Evolutionary conservation across 2,888 invertebrate genomes (phyloP).

Genomic region (Rhabditoides inermis): DNA sequence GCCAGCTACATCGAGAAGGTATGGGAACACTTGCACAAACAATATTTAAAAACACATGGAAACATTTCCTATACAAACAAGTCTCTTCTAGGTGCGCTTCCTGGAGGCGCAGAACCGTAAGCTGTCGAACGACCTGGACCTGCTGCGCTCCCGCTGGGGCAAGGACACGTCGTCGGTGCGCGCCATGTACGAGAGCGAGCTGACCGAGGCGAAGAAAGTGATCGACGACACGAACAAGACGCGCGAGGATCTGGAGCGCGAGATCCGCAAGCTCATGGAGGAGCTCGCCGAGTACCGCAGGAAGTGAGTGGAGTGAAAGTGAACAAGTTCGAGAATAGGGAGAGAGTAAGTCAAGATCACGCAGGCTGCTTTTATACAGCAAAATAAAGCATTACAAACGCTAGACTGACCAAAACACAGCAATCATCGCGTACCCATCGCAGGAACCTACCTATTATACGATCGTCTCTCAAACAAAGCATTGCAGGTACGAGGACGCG

Average conservation of each 20-base stretch:
- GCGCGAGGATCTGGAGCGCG: conserved; percentile 25
- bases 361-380: too few relatives aligned
- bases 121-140: conserved; percentile 42
- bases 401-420: too few relatives aligned
- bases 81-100: conserved; percentile 31
- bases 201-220: conserved; percentile 32
- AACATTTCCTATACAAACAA: too few relatives aligned
- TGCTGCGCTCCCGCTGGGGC: conserved; percentile 30
- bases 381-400: too few relatives aligned
- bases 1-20: conserved; percentile 58
- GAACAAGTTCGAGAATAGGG: conserved; percentile 8
- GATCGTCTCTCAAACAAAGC: too few relatives aligned
- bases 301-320: conserved; percentile 20
- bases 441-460: too few relatives aligned
- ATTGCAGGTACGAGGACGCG: conserved; percentile 50
- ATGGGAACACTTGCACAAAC: neutral
- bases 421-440: too few relatives aligned
- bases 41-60: neutral
- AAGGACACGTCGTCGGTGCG: conserved; percentile 27
- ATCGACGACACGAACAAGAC: conserved; percentile 24
- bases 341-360: neutral
- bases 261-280: conserved; percentile 31
- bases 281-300: conserved; percentile 31
- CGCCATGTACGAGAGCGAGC: conserved; percentile 28
- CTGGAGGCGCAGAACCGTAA: conserved; percentile 41